Base-by-base conservation (phyloP, 2,888 invertebrate species). In the Chymomyza amoena region DNA sequence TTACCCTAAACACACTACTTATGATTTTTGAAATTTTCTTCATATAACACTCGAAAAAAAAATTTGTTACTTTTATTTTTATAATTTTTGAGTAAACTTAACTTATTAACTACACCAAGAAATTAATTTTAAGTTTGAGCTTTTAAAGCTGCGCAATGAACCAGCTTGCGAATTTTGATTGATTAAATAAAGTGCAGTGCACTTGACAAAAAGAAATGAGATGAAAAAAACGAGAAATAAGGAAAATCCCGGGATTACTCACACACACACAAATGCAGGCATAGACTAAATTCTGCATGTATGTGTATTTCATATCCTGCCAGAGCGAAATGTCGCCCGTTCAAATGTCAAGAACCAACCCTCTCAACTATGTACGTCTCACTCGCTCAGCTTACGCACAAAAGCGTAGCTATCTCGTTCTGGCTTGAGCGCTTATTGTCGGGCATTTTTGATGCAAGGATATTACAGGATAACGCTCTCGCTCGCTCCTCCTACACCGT, bases 281-380 rank as follows among this genome's bases (percentile, higher is more conserved):
- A 45, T 45, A 45, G 39, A 45, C 39, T 45, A 45, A 45, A 45
- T 1, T 45, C 39, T 72, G 51, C 57, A 28, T 68, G 59, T 67
- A 63, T 70, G 61, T 61, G 66, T 28, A 50, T 72, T 72, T 72
- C 18, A n/a, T 28, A 15, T 70, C 36, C 70, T 70, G 72, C 77
- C 76, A 76, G 66, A 74, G 79, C 74, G 87, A 83, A 84, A 83
- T 84, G 84, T 90, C 89, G 86, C 82, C 80, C 90, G 89, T 90
- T 90, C 90, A 89, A 89, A 89, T 79, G 88, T 89, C 90, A 89
- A 89, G 90, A 89, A 88, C 90, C 90, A 89, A 89, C 88, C 81
- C 80, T 76, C 77, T 75, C 54, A n/a, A 28, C 13, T 15, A 54
- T 18, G 39, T 56, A 25, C n/a, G 45, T 57, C n/a, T 61, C 45